A percentile compares a stretch with the other conserved stretches of the same genome.
phyloP scores from a whole-genome alignment of 2,888 invertebrate species.

The Dasysyrphus albostriatus region DNA sequence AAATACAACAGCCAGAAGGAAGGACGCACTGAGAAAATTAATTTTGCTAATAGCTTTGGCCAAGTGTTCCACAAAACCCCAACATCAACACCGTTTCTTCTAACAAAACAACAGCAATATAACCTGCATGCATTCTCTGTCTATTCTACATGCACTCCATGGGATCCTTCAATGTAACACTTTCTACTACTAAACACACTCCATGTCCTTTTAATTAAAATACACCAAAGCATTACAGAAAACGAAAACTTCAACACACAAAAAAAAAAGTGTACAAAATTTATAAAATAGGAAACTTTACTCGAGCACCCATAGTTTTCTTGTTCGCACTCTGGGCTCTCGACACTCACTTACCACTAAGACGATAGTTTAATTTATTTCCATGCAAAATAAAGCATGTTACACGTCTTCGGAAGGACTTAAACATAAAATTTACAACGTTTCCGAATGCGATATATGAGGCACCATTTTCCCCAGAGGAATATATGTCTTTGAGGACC shows the following conservation, averaged over 20 bases:
- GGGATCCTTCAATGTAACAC: slow-evolving; percentile 42
- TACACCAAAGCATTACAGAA: slow-evolving; percentile 56
- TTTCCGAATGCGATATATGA: slow-evolving; percentile 51
- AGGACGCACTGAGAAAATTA: slow-evolving; percentile 55
- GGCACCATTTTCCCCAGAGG: slow-evolving; percentile 17
- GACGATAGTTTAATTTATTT: slow-evolving; percentile 70
- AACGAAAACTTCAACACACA: slow-evolving; percentile 36
- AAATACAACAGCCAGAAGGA: slow-evolving; percentile 33
- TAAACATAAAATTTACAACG: slow-evolving; percentile 61
- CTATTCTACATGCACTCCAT: slow-evolving; percentile 9
- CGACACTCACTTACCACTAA: slow-evolving; percentile 63
- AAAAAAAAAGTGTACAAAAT: background rate
- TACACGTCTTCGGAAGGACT: slow-evolving; percentile 52
- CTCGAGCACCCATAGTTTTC: slow-evolving; percentile 48
- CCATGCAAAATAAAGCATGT: slow-evolving; percentile 63
- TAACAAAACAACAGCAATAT: slow-evolving; percentile 56
- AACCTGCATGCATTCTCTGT: slow-evolving; percentile 41
- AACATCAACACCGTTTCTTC: slow-evolving; percentile 51
- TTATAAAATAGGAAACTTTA: slow-evolving; percentile 30
- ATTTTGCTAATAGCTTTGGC: slow-evolving; percentile 69
- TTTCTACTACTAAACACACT: slow-evolving; percentile 51
- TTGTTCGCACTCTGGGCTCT: slow-evolving; percentile 66
- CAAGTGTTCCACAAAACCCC: slow-evolving; percentile 52
- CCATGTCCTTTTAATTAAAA: slow-evolving; percentile 67
- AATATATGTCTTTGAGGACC: slow-evolving; percentile 32